Evolutionary conservation across 2,797 vertebrate genomes (phyloP).

Genomic region (Emydoidea blandingii): DNA sequence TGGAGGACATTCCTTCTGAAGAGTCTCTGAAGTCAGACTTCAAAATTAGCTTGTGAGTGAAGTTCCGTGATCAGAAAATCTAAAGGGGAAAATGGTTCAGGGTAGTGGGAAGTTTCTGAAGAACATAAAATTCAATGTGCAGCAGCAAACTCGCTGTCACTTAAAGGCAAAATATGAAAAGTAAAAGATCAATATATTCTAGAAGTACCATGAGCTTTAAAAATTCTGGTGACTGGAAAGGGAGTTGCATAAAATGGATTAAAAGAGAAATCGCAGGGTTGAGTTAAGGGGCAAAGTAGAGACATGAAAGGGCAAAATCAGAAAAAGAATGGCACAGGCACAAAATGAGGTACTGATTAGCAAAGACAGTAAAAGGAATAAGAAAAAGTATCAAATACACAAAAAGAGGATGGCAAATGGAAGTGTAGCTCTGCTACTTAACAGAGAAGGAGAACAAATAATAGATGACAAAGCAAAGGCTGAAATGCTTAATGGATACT

Average conservation of each 20-base stretch:
- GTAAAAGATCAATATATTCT: slow-evolving; percentile 49
- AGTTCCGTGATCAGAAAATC: not conserved
- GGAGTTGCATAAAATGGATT: slow-evolving; percentile 60
- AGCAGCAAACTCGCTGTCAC: not conserved
- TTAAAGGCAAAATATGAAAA: slow-evolving; percentile 44
- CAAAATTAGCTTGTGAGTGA: not conserved
- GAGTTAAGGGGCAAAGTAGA: slow-evolving; percentile 37
- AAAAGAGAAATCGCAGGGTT: slow-evolving; percentile 44
- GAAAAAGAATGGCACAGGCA: slow-evolving; percentile 47
- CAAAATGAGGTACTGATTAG: slow-evolving; percentile 74
- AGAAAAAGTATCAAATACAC: slow-evolving; percentile 66
- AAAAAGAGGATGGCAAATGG: slow-evolving; percentile 73
- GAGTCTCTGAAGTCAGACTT: not conserved
- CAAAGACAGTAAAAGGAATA: slow-evolving; percentile 58
- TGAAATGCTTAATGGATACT: slow-evolving; percentile 77
- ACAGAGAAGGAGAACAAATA: slow-evolving; percentile 60
- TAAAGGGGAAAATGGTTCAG: not conserved
- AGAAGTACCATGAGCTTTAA: slow-evolving; percentile 42
- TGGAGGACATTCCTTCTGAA: not conserved
- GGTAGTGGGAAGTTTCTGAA: slow-evolving; percentile 47
- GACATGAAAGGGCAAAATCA: slow-evolving; percentile 63
- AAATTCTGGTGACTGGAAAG: slow-evolving; percentile 51
- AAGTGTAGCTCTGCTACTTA: slow-evolving; percentile 69
- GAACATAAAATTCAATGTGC: not conserved
- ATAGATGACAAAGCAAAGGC: slow-evolving; percentile 53